Evolutionary conservation across 2,888 invertebrate genomes (phyloP).

Genomic region (Auanema freiburgensis): DNA sequence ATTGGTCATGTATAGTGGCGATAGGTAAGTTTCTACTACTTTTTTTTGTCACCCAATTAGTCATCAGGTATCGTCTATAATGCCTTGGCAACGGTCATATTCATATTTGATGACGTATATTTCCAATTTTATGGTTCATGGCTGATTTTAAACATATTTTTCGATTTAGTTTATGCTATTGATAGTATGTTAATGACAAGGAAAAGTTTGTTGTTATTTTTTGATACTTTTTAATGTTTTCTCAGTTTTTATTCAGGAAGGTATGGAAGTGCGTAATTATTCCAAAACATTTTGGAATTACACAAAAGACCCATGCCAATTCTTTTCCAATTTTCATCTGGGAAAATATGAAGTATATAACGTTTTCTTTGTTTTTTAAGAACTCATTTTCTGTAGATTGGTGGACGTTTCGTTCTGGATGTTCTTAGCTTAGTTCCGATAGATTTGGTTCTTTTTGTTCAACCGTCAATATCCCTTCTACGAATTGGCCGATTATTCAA

Average conservation of each 20-base stretch:
- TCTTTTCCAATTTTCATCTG: too few species aligned
- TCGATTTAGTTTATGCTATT: conserved; percentile 42
- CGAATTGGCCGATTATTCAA: conserved; percentile 26
- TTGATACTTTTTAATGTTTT: conserved; percentile 3
- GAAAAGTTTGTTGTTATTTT: conserved; percentile 35
- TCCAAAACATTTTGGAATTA: conserved; percentile 26
- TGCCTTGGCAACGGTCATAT: conserved; percentile 54
- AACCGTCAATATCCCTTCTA: conserved; percentile 24
- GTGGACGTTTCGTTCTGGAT: conserved; percentile 40
- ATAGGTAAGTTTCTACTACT: conserved; percentile 8
- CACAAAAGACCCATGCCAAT: conserved; percentile 11
- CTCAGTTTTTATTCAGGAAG: conserved; percentile 37
- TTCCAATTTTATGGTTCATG: conserved; percentile 33
- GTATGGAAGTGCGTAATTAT: conserved; percentile 29
- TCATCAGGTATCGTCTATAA: conserved; percentile 53
- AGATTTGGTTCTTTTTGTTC: conserved; percentile 31
- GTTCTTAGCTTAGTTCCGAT: conserved; percentile 40
- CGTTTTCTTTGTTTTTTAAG: too few species aligned
- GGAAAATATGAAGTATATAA: too few species aligned
- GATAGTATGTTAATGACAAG: conserved; percentile 51
- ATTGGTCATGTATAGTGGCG: conserved; percentile 55
- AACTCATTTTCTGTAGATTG: conserved; percentile 16
- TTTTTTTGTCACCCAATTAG: not conserved
- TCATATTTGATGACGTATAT: conserved; percentile 59
- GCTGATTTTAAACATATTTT: conserved; percentile 42